A percentile compares a stretch with the other conserved stretches of the same genome.
Conservation (phyloP, 2,797 vertebrate genomes). For the Falco naumanni region DNA sequence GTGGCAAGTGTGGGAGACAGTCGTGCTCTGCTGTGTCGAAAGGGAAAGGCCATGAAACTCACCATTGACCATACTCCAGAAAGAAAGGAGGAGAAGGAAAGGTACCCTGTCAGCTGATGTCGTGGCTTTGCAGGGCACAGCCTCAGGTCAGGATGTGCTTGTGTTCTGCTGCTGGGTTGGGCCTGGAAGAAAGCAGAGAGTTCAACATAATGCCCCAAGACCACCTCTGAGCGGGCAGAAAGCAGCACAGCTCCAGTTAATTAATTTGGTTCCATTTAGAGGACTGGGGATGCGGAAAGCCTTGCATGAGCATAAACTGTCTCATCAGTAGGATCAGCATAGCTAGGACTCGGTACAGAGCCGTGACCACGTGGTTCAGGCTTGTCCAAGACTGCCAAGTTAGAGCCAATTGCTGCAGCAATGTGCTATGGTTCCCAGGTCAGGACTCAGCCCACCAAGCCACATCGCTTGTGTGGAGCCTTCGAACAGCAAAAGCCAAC, state of each 20-base stretch:
- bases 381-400: background rate
- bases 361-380: background rate
- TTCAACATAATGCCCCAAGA: background rate
- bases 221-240: background rate
- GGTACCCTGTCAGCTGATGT: slow-evolving; percentile 75
- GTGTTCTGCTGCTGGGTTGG: background rate
- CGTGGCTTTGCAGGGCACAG: background rate
- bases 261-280: background rate
- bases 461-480: background rate
- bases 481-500: background rate
- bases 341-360: background rate
- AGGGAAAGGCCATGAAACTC: slow-evolving; percentile 91
- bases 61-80: slow-evolving; percentile 96
- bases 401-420: background rate
- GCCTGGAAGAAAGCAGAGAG: background rate
- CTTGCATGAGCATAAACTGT: background rate
- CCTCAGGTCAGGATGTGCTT: background rate
- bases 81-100: slow-evolving; percentile 96
- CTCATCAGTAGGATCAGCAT: background rate
- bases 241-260: background rate
- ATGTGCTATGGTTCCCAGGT: background rate
- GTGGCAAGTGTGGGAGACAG: slow-evolving; percentile 97
- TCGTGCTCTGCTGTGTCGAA: slow-evolving; percentile 93
- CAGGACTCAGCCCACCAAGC: background rate
- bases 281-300: background rate